Evolutionary conservation across 53 echinoderm and acorn worm species (phyloP), one percentile per base, ranked within the genome.

Genomic region (Echinarachnius parma): DNA sequence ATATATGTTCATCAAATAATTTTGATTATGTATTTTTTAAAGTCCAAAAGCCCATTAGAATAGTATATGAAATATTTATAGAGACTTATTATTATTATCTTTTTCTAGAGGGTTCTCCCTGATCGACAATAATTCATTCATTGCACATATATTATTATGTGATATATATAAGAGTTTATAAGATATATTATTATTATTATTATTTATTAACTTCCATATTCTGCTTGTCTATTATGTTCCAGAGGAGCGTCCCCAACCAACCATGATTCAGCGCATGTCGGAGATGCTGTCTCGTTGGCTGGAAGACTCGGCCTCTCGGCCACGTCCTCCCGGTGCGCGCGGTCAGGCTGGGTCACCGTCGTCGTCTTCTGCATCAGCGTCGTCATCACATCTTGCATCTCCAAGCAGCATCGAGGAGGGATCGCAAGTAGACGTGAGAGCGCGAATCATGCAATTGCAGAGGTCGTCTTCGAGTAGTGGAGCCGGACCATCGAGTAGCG

Each of bases 221-320:
- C n/a, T n/a, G n/a, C n/a, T n/a, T n/a, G n/a, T n/a, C n/a, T n/a
- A 23, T 44, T 46, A 53, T 21, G 22, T 25, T n/a, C 3, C 19
- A 72, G 74, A 54, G 22, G 74, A 72, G 42, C 55, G 74, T 13
- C 90, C 94, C 9, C 60, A 87, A 61, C 62, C 87, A 20, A 91
- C 90, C 22, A 87, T 94, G 49, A 87, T 98, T 26, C 98, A 98
- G 66, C 61, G 91, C 5, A 92, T 98, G 92, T 88, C 92, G 14
- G 98, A 98, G 75, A 92, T 98, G 88, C 49, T 98, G 47, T 85
- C 98, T 3, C 75, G 98, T 9, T 98, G 98, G 98, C 76, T 98
- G 46, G 98, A 98, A 27, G 98, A 98, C 54, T 78, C 93, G 2
- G 75, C 89, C 11, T 70, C 88, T 5, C 78, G 83, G n/a, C 67